Conservation (phyloP, 1,140 invertebrate species). For the Drosophila takahashii region DNA sequence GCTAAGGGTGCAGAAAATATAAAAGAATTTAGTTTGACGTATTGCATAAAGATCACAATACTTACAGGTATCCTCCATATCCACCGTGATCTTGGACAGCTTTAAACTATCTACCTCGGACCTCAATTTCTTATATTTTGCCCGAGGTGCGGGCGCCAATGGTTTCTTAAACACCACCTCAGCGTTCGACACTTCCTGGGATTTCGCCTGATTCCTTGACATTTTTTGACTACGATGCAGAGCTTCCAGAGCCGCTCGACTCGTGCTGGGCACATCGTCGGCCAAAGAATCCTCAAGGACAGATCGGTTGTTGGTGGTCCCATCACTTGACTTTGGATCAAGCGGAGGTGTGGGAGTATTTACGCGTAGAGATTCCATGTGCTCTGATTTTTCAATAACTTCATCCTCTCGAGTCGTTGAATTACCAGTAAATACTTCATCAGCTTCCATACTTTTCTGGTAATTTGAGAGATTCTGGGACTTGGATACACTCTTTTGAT, state of each 20-base stretch:
- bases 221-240: constrained; percentile 5
- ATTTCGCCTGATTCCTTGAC: background rate
- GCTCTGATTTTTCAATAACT: background rate
- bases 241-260: constrained; percentile 34
- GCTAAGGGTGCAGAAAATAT: background rate
- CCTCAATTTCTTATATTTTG: constrained; percentile 12
- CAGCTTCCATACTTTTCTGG: background rate
- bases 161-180: constrained; percentile 58
- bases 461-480: background rate
- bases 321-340: background rate
- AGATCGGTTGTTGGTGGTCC: background rate
- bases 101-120: constrained; percentile 18
- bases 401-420: background rate
- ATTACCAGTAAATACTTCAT: background rate
- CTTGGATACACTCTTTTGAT: background rate
- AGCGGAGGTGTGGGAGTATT: constrained; percentile 8
- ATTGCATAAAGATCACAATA: background rate
- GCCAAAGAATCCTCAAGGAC: too few relatives aligned
- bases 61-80: constrained; percentile 32
- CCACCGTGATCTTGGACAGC: background rate
- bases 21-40: background rate
- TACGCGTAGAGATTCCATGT: constrained; percentile 41
- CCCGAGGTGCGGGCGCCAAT: constrained; percentile 33
- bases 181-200: background rate
- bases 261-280: constrained; percentile 57